phyloP scores from a whole-genome alignment of 2,888 invertebrate genomes.

The Pantelozetes paolii region DNA sequence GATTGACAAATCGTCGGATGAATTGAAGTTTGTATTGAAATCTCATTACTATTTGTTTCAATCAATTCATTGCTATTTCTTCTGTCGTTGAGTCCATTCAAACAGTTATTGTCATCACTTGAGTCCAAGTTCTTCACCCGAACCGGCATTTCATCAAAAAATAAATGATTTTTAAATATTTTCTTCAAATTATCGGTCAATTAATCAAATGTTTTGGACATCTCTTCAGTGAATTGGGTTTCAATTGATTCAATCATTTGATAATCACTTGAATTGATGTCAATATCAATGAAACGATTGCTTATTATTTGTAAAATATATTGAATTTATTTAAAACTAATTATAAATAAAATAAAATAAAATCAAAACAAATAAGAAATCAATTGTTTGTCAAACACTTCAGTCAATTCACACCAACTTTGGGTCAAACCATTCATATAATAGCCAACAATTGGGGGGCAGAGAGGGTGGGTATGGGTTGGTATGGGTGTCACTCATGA shows the following conservation, averaged over 20 bases:
- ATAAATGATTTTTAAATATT: neutral
- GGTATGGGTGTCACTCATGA: no score
- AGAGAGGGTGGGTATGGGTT: no score
- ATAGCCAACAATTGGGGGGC: no score
- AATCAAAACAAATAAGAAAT: no score
- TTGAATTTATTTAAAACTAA: no score
- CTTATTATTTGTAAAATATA: no score
- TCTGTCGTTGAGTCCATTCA: neutral
- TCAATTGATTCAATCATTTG: neutral
- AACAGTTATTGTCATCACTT: neutral
- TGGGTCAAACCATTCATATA: no score
- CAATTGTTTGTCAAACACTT: no score
- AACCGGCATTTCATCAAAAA: constrained; percentile 37
- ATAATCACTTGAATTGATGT: neutral
- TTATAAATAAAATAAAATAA: no score
- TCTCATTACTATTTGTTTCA: neutral
- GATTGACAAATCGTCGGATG: neutral
- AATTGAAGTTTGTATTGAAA: neutral
- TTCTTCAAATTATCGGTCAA: neutral
- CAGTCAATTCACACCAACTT: no score
- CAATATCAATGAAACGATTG: no score
- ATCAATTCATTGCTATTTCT: constrained; percentile 5
- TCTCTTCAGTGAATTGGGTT: neutral
- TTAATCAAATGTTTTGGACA: constrained; percentile 2
- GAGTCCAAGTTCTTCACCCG: no score